Base-by-base conservation (phyloP, 2,888 invertebrate species). In the Apotomis turbidana region DNA sequence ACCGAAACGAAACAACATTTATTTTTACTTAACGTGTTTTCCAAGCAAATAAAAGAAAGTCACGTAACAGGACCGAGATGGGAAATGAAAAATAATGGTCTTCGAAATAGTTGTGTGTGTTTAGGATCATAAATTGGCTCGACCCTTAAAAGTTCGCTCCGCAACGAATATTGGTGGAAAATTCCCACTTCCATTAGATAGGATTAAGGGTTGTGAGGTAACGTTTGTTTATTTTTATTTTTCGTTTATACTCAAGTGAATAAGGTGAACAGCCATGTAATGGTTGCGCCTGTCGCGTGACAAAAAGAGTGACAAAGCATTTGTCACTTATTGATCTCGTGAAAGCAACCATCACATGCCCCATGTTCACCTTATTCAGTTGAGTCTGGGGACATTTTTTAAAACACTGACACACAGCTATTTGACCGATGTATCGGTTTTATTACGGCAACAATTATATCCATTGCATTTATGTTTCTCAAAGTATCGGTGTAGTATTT, bases 111-210 rank as follows among this genome's bases (percentile, higher is more conserved):
- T 41, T 41, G n/a, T 59, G 70, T 59, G 59, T 70, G 58, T 70
- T 70, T 59, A 70, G 70, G 64, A 57, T 54, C 64, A 60, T 66
- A 64, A 66, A 66, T 59, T 46, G 64, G 52, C 59, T 59, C n/a
- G 8, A 41, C 52, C 63, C 51, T 27, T 27, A 52, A 58, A 70
- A 70, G 52, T 58, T 63, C 51, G 52, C 51, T 9, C 27, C 49
- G 13, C 54, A 9, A 61, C 36, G 27, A 46, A 36, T 61, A 44
- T 60, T 60, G 46, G 12, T 10, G 27, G 46, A 62, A 44, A 46
- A 41, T 64, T 55, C 44, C 61, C 61, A 54, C 36, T 54, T 70
- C 64, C 64, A 59, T 59, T 54, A 66, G 36, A 44, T 15, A 6
- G 27, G 38, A 49, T 70, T 70, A 64, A 51, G 54, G 6, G 4